Evolutionary conservation across 2,797 vertebrate species (phyloP).

Genomic region (Kryptopterus vitreolus): DNA sequence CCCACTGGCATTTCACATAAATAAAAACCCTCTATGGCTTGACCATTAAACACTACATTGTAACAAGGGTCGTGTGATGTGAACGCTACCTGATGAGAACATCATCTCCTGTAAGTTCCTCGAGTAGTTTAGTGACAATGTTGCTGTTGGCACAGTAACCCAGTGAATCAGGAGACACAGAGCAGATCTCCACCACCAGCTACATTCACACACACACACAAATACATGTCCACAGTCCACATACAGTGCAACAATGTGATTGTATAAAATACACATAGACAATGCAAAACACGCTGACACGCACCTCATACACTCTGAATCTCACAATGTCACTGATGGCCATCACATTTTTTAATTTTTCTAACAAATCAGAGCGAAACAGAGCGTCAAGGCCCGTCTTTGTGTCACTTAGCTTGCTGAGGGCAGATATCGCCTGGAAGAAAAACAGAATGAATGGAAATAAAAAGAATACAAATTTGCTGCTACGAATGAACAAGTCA

Average conservation of each 20-base stretch:
- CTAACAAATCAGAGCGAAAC: constrained; percentile 81
- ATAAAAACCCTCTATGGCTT: not conserved
- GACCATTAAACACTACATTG: not conserved
- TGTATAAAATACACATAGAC: no score
- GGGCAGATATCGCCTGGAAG: constrained; percentile 81
- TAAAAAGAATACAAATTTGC: not conserved
- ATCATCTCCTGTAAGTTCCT: constrained; percentile 89
- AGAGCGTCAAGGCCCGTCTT: constrained; percentile 84
- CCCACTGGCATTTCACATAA: not conserved
- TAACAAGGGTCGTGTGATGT: not conserved
- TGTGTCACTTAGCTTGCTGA: constrained; percentile 80
- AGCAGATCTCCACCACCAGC: constrained; percentile 87
- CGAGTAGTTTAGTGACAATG: constrained; percentile 84
- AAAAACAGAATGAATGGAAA: not conserved
- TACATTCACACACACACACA: constrained; percentile 58
- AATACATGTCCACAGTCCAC: not conserved
- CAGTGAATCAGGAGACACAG: constrained; percentile 82
- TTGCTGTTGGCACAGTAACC: constrained; percentile 84
- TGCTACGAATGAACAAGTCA: not conserved
- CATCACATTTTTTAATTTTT: constrained; percentile 87
- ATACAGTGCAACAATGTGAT: constrained; percentile 15
- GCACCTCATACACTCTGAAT: constrained; percentile 94
- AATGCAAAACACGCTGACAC: no score
- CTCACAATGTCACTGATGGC: constrained; percentile 82
- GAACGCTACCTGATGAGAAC: constrained; percentile 83